phyloP scores from a whole-genome alignment of 2,113 vertebrate genomes.

The Stigmatopora argus region DNA sequence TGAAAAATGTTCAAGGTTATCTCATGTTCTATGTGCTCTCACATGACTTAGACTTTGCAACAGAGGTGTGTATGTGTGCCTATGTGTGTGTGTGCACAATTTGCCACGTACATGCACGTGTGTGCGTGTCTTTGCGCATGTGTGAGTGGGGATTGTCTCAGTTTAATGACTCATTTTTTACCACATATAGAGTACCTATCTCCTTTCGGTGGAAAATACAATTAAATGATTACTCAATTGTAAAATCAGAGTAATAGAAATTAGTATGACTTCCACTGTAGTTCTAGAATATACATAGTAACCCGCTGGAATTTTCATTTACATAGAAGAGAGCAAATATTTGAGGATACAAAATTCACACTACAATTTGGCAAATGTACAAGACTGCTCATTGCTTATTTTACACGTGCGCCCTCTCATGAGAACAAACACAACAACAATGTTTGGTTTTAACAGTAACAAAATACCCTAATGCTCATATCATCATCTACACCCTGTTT shows the following conservation, averaged over 20 bases:
- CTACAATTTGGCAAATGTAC: no score
- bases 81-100: background rate
- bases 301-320: background rate
- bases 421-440: no score
- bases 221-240: background rate
- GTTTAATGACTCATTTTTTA: no score
- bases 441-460: background rate
- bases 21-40: constrained; percentile 16
- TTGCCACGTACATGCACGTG: no score
- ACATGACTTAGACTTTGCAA: constrained; percentile 22
- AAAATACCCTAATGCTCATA: background rate
- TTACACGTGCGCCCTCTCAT: no score
- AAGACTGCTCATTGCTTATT: no score
- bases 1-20: constrained; percentile 35
- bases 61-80: background rate
- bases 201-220: background rate
- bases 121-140: background rate
- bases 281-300: background rate
- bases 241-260: background rate
- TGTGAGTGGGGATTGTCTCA: background rate
- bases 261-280: background rate
- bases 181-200: no score
- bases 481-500: background rate
- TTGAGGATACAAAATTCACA: no score
- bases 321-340: background rate